Conservation (phyloP, 2,113 vertebrate genomes). For the Hypanus sabinus region DNA sequence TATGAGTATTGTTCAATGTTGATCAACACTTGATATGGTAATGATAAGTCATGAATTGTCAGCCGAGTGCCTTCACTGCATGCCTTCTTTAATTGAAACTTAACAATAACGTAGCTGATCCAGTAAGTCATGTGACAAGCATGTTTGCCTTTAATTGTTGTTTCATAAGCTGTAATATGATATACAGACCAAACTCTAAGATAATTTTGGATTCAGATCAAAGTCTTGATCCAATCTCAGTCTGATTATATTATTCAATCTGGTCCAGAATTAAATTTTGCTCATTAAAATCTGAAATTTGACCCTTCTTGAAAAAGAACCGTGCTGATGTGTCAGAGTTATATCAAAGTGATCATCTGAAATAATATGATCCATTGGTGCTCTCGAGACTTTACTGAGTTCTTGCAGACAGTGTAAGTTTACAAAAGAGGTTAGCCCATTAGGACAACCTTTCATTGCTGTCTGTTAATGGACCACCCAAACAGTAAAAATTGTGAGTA, state of each 20-base stretch:
- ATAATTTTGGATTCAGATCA: background rate
- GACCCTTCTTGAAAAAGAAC: background rate
- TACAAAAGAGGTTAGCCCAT: background rate
- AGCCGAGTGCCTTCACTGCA: background rate
- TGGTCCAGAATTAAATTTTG: background rate
- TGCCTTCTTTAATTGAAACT: background rate
- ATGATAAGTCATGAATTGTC: background rate
- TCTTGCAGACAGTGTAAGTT: background rate
- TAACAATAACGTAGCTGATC: background rate
- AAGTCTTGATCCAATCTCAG: background rate
- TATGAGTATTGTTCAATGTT: background rate
- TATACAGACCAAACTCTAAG: background rate
- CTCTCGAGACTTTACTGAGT: background rate
- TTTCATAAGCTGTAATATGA: background rate
- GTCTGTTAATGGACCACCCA: background rate
- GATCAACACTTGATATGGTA: background rate
- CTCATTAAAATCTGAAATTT: background rate
- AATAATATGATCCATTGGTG: background rate
- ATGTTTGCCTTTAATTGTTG: background rate
- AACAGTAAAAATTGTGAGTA: background rate
- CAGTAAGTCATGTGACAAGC: background rate
- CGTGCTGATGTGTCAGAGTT: background rate
- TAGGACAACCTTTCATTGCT: background rate
- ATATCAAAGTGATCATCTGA: background rate
- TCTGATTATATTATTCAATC: background rate